Evolutionary conservation across 2,888 invertebrate species (phyloP), one percentile per base, ranked within the genome.

Genomic region (Agriopis marginaria): DNA sequence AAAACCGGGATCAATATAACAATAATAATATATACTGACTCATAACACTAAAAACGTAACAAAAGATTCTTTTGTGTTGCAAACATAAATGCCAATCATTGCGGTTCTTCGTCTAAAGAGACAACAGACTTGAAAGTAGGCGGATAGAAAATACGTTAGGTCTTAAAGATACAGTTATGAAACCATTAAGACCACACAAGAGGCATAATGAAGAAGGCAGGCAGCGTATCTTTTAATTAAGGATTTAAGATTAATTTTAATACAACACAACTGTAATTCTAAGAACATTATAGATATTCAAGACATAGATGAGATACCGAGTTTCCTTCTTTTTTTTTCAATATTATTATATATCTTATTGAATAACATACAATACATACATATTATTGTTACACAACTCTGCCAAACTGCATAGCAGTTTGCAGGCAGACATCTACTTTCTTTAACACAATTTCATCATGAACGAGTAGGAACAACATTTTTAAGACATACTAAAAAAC

Each of bases 71-170:
- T 83, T 85, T 84, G 82, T 85, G 79, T 82, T 66, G 55, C 73
- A 73, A 77, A 81, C 79, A 78, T 85, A 85, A 85, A 85, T 76
- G 84, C 85, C 82, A 86, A 88, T 88, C 86, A 86, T 83, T 79
- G 79, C 76, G 75, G 81, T 80, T 82, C 77, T 74, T 74, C 78
- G 79, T 76, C 75, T 77, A 76, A 71, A 67, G 68, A 65, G 50
- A 61, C 59, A 56, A 59, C 60, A 63, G 71, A 70, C 66, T 74
- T 69, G 73, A 77, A 78, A 81, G 77, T 77, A 75, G 59, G 64
- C 51, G 69, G 66, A 64, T 70, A 59, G 51, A 65, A 68, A 50
- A 68, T 39, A 59, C 53, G 53, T 65, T 62, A 56, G 63, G 63
- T 59, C 54, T 66, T 55, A 54, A 59, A 70, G 8, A 60, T 70